Conservation (phyloP, 2,888 invertebrate species). For the Unio pictorum region DNA sequence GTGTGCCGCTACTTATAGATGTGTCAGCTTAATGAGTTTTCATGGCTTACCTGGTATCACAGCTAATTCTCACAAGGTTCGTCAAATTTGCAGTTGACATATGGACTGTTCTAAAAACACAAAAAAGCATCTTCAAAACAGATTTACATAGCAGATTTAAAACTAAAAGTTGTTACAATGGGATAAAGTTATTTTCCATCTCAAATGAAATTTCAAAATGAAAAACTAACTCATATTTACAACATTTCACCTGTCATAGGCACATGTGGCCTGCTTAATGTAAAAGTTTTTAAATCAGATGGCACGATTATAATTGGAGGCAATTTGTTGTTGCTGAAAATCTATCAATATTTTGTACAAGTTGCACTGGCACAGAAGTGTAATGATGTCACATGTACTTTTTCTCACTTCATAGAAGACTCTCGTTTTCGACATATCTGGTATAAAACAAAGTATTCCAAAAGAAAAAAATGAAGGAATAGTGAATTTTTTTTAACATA, state of each 20-base stretch:
- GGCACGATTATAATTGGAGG: no score
- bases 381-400: no score
- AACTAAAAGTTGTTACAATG: not conserved
- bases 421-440: no score
- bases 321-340: no score
- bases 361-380: no score
- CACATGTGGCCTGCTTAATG: no score
- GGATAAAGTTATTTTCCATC: not conserved
- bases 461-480: no score
- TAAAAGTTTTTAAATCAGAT: no score
- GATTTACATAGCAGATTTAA: not conserved
- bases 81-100: constrained; percentile 65
- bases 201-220: not conserved
- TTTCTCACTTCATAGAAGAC: no score
- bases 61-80: constrained; percentile 57
- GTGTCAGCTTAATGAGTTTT: not conserved
- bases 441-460: no score
- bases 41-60: constrained; percentile 58
- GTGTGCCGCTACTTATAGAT: not conserved
- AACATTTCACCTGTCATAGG: not conserved
- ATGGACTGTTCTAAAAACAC: constrained; percentile 55
- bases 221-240: not conserved
- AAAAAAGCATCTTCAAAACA: not conserved
- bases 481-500: no score
- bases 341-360: no score